These are phyloP conservation scores for Glyphotaelius pellucidus DNA, from an alignment of 2,888 invertebrate species.

Conservation along the genomic window DNA sequence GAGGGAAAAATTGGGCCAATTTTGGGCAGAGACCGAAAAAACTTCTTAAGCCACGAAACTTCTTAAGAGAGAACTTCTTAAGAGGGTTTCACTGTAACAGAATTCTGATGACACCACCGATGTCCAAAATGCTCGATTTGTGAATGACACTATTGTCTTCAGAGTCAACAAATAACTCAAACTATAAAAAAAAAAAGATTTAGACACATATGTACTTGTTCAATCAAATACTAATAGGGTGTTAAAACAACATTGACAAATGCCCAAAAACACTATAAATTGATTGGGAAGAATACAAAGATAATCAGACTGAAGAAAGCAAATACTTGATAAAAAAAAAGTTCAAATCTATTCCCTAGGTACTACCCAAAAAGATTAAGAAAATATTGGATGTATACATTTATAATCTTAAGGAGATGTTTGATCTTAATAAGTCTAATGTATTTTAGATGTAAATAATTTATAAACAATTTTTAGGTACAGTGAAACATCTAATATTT, in stretches of 20 bases:
- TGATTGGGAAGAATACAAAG: background rate
- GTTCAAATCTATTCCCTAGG: background rate
- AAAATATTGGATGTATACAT: background rate
- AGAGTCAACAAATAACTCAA: too few species aligned
- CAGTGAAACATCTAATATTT: background rate
- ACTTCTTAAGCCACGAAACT: too few species aligned
- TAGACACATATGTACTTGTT: background rate
- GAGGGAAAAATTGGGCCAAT: too few species aligned
- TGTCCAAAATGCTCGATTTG: background rate
- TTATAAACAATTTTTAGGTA: background rate
- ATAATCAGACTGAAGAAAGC: background rate
- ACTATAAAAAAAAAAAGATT: too few species aligned
- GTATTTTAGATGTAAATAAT: background rate
- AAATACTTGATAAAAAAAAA: background rate
- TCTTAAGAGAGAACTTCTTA: too few species aligned
- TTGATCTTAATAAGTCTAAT: background rate
- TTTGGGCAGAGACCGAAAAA: too few species aligned
- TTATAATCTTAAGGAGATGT: background rate
- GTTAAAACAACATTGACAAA: background rate
- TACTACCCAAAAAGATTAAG: background rate
- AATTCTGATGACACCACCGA: background rate
- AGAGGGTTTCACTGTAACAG: too few species aligned
- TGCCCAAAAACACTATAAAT: background rate
- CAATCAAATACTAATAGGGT: background rate
- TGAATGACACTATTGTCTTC: too few species aligned